Evolutionary conservation across 1,140 invertebrate species (phyloP), one percentile per base, ranked within the genome.

Genomic region (Lepidotrigona ventralis): DNA sequence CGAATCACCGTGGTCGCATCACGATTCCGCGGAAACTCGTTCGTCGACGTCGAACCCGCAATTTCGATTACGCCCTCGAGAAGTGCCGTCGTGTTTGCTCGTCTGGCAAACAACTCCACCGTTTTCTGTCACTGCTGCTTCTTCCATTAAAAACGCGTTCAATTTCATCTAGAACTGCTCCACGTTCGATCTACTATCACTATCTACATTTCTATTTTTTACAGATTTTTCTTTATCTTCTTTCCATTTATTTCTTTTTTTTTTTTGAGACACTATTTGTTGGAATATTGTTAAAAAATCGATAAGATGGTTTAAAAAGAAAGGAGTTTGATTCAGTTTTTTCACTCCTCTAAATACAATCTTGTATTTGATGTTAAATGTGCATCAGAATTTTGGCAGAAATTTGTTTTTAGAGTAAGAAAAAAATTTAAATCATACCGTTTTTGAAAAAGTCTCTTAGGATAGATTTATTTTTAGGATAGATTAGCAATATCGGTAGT

Each of bases 1-100:
- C 82, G 82, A 84, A 84, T 84, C 82, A 84, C 23, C 77, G 70
- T 58, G 75, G 68, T 46, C 70, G 78, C 75, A 72, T 80, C 75
- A 68, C 82, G 78, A 80, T 71, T 80, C 29, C 82, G 70, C 76
- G 77, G 58, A 68, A 84, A 79, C 82, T 80, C 77, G 58, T 80
- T 68, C 58, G 68, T 69, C 82, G 77, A 66, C 60, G 54, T 74
- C 82, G 77, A 66, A 29, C 26, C 23, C 53, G 66, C 68, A 70
- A 79, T 83, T 79, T 71, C 81, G 75, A 78, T 83, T 71, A 79
- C 64, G 53, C 80, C 54, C 51, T 75, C 58, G 39, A 75, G 72
- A 33, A 75, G 63, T 58, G 53, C 54, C 69, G 46, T 23, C 14
- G 56, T 46, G 79, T 81, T 73, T 63, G 71, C 56, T 54, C 26